Evolutionary conservation across 2,113 vertebrate genomes (phyloP), one percentile per base, ranked within the genome.

Genomic region (Grantiella picta): DNA sequence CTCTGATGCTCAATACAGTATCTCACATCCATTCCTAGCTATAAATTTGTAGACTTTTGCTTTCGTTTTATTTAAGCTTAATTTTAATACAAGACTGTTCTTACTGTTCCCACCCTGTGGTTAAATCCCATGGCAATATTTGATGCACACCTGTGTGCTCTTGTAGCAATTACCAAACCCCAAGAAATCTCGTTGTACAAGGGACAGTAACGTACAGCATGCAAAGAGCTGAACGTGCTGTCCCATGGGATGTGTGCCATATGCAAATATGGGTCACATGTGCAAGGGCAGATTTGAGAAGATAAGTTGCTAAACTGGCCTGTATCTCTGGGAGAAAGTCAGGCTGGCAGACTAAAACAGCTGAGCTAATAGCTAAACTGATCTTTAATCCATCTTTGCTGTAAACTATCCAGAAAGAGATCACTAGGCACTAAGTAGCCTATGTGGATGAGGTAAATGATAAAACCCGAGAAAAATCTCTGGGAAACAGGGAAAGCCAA

Each of bases 341-440:
- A 86, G 65, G 72, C 82, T 83, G 76, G 36, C 64, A 93, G 69
- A 5, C 61, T 84, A 20, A 16, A 54, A 8, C 9, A 50, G 76
- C 75, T 92, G 83, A 93, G 85, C 90, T 95, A 69, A 92, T 54
- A 80, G 70, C 36, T 54, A 42, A 81, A 21, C 42, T 90, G 75
- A 66, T 88, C 85, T 86, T 71, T 95, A 94, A 95, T 90, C 94
- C 71, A 44, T 63, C 79, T 81, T 54, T 80, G 50, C 38, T 93
- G 79, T 86, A 93, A 94, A 44, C 40, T 40, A 52, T 38, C 70
- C 44, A 7, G 33, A 59, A 95, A 77, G 45, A 70, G 56, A 92
- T 87, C 54, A 23, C 28, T 24, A 38, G 54, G 56, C 22, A 31
- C 29, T 38, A 33, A 63, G 29, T 42, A 93, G 64, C 35, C 50